phyloP scores from a whole-genome alignment of 2,797 vertebrate genomes.

The Leontopithecus rosalia region DNA sequence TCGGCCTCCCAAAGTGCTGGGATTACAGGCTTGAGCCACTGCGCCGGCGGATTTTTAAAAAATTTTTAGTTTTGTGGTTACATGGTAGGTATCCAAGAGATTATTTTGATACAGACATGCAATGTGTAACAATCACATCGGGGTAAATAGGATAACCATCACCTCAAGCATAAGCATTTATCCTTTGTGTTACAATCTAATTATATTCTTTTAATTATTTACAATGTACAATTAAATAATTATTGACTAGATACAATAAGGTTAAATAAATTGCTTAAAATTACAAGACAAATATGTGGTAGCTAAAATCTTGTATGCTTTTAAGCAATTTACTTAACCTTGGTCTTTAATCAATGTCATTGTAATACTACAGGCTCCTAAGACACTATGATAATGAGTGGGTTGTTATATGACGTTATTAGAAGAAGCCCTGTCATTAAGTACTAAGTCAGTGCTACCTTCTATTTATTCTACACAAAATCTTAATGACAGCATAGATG shows the following conservation, averaged over 20 bases:
- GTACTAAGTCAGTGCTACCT: neutral
- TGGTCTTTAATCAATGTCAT: neutral
- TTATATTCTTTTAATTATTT: too few species aligned
- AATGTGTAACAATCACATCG: neutral
- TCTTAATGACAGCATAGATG: neutral
- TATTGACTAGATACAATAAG: too few species aligned
- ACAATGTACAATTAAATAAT: too few species aligned
- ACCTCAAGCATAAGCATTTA: too few species aligned
- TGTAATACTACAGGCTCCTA: neutral
- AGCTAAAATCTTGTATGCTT: neutral
- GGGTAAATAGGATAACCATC: neutral
- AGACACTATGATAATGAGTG: neutral
- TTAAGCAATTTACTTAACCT: neutral
- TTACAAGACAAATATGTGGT: too few species aligned
- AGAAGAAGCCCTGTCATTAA: neutral
- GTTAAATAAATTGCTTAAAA: too few species aligned
- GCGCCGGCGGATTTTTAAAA: too few species aligned
- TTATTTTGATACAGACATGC: neutral
- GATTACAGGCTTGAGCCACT: too few species aligned
- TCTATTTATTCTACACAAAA: neutral
- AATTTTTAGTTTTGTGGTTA: neutral
- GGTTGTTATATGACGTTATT: too few species aligned
- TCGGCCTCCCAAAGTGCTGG: too few species aligned
- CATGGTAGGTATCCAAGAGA: neutral
- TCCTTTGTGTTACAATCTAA: too few species aligned